These are phyloP conservation scores for Stictonetta naevosa DNA, from an alignment of 2,113 vertebrate species.

Conservation along the genomic window DNA sequence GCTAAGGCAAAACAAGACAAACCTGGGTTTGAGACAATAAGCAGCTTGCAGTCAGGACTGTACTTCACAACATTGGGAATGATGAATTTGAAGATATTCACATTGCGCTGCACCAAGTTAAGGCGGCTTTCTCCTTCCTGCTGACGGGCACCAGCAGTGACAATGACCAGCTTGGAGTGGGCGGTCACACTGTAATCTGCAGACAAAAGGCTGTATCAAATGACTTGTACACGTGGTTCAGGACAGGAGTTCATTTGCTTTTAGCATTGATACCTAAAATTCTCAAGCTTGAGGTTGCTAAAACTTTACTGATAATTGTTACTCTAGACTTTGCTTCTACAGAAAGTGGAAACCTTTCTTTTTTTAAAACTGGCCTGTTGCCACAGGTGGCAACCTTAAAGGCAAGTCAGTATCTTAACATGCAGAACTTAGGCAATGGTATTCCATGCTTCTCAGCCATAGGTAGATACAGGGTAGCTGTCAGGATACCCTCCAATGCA, in stretches of 20 bases:
- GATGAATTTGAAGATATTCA: conserved; percentile 99
- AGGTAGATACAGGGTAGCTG: neutral
- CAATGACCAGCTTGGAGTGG: conserved; percentile 93
- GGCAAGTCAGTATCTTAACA: neutral
- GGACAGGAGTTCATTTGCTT: neutral
- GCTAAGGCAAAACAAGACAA: conserved; percentile 39
- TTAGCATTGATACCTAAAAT: neutral
- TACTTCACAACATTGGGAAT: conserved; percentile 98
- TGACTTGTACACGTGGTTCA: neutral
- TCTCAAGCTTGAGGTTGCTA: neutral
- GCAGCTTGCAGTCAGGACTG: conserved; percentile 93
- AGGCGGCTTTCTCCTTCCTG: conserved; percentile 98
- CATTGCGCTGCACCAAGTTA: conserved; percentile 96
- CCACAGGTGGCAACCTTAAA: neutral
- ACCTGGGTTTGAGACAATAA: conserved; percentile 98
- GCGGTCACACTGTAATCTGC: conserved; percentile 95
- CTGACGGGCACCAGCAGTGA: conserved; percentile 97
- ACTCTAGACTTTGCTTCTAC: neutral
- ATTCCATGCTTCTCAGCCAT: neutral
- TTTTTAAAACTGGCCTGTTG: neutral
- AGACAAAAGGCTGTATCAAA: conserved; percentile 26
- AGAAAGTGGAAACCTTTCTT: neutral
- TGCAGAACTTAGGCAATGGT: neutral
- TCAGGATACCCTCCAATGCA: neutral
- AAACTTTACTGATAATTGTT: neutral